Conservation (phyloP, 2,113 vertebrate species). For the Hymenochirus boettgeri region DNA sequence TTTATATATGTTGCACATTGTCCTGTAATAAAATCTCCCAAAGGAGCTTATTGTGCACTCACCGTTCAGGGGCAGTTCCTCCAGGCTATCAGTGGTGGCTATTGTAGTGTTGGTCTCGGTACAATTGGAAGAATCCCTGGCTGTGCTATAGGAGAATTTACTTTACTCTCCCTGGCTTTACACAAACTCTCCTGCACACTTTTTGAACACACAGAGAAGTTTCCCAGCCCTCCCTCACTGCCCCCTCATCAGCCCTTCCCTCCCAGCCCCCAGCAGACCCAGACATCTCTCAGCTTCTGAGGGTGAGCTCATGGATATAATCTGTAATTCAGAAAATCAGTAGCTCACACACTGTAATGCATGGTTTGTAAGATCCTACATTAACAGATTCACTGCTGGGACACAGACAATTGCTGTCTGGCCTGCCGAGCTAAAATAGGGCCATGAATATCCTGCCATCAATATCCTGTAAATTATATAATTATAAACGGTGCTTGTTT, state of each 20-base stretch:
- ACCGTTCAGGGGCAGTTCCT: constrained; percentile 19
- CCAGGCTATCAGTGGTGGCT: background rate
- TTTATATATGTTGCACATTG: background rate
- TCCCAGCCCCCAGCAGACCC: constrained; percentile 35
- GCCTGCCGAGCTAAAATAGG: background rate
- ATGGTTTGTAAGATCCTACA: constrained; percentile 10
- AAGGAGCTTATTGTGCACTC: constrained; percentile 14
- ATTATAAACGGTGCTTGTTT: no score
- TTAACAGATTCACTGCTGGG: background rate
- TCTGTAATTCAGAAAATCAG: constrained; percentile 11
- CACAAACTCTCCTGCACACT: constrained; percentile 10
- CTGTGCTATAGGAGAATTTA: background rate
- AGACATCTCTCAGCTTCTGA: constrained; percentile 21
- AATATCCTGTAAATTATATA: no score
- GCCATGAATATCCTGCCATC: no score
- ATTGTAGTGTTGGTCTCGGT: background rate
- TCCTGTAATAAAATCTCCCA: background rate
- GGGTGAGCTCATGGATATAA: constrained; percentile 30
- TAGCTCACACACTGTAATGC: background rate
- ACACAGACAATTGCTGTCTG: background rate
- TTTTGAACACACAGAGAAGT: constrained; percentile 30
- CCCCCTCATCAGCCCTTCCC: constrained; percentile 15
- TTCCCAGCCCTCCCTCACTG: constrained; percentile 21
- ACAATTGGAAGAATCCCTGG: constrained; percentile 6
- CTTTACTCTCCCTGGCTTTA: background rate